These are phyloP conservation scores for Haemorhous mexicanus DNA, from an alignment of 2,113 vertebrate species.

Conservation along the genomic window DNA sequence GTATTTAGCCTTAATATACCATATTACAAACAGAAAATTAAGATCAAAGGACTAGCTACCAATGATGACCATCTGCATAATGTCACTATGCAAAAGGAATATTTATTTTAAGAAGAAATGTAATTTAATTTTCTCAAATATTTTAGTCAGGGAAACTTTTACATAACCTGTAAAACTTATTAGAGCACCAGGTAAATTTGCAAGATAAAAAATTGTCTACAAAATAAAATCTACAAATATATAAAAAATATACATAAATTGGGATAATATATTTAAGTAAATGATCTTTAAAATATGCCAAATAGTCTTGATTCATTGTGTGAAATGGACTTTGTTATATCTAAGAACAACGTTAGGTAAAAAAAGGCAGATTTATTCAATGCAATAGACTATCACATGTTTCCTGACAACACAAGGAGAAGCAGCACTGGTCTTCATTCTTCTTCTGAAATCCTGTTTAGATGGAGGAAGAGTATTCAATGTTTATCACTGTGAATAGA, in stretches of 20 bases:
- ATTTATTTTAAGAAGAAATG: background rate
- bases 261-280: background rate
- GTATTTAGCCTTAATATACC: background rate
- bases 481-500: background rate
- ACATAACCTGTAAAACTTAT: background rate
- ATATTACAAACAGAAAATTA: background rate
- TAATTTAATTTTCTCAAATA: background rate
- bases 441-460: background rate
- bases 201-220: background rate
- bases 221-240: background rate
- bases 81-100: background rate
- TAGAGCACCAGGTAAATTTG: background rate
- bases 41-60: background rate
- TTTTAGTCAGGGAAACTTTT: background rate
- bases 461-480: background rate
- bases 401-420: background rate
- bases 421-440: background rate
- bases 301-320: background rate
- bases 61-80: background rate
- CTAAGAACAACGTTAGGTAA: background rate
- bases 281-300: background rate
- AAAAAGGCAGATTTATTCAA: background rate
- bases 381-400: background rate
- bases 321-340: background rate
- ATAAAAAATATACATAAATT: too few species aligned